These are phyloP conservation scores for Drosophila cracens DNA, from an alignment of 2,888 invertebrate species.

Conservation along the genomic window DNA sequence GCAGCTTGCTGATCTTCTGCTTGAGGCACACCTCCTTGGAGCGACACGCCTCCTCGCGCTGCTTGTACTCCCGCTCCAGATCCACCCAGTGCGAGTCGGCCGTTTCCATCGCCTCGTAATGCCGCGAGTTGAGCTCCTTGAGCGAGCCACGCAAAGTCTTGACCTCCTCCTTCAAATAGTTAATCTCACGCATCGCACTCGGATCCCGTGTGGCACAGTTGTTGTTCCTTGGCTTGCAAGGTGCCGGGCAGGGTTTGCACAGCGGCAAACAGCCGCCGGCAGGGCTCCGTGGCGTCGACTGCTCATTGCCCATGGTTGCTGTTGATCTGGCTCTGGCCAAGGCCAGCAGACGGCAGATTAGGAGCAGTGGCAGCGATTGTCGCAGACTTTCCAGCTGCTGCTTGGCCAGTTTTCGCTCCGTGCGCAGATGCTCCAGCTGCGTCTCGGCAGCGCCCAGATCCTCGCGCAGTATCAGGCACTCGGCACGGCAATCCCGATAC, in stretches of 20 bases:
- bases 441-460: constrained; percentile 82
- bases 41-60: constrained; percentile 86
- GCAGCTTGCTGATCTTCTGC: constrained; percentile 87
- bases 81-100: constrained; percentile 91
- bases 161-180: constrained; percentile 80
- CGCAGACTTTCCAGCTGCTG: constrained; percentile 79
- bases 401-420: constrained; percentile 83
- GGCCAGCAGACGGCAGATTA: constrained; percentile 65
- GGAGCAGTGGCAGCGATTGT: constrained; percentile 73
- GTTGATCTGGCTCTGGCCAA: constrained; percentile 31
- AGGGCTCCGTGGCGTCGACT: constrained; percentile 35
- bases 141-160: constrained; percentile 83
- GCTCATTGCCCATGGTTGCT: constrained; percentile 58
- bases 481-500: constrained; percentile 85
- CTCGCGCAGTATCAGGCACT: constrained; percentile 82
- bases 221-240: background rate
- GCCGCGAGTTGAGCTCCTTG: constrained; percentile 88
- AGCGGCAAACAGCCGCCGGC: constrained; percentile 16
- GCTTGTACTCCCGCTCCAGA: constrained; percentile 88
- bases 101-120: constrained; percentile 89
- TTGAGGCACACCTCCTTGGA: constrained; percentile 86
- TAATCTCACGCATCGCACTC: constrained; percentile 44
- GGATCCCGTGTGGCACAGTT: constrained; percentile 6
- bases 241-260: constrained; percentile 4
- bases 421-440: constrained; percentile 80